Evolutionary conservation across 2,888 invertebrate genomes (phyloP).

Genomic region (Sinodicranocentrus sp.): DNA sequence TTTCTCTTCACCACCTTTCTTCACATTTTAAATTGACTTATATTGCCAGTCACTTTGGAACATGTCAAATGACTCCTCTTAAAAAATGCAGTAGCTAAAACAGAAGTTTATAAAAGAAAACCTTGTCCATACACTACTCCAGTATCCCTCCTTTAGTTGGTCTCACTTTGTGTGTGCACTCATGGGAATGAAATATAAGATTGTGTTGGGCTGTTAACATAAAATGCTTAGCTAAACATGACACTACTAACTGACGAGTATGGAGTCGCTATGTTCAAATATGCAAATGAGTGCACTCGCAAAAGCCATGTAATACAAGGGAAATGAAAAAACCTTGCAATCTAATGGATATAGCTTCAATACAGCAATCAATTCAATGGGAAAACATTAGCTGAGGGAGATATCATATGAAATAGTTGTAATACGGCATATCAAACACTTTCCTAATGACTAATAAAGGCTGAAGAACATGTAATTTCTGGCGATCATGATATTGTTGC

Average conservation of each 20-base stretch:
- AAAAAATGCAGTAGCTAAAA: no score
- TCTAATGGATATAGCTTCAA: neutral
- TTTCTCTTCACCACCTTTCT: constrained; percentile 22
- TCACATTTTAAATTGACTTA: no score
- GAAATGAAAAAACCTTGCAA: constrained; percentile 6
- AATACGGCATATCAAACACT: constrained; percentile 37
- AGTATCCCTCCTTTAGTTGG: no score
- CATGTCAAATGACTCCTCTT: no score
- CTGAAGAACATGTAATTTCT: constrained; percentile 29
- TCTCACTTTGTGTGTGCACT: no score
- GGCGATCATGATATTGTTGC: constrained; percentile 5
- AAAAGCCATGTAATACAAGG: neutral
- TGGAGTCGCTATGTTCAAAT: neutral
- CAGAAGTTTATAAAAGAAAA: no score
- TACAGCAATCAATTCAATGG: constrained; percentile 9
- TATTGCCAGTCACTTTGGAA: no score
- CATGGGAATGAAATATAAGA: no score
- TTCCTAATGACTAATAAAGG: constrained; percentile 29
- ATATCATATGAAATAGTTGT: constrained; percentile 15
- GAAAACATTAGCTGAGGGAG: neutral
- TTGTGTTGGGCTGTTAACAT: no score
- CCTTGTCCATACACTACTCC: no score
- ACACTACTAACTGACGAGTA: neutral
- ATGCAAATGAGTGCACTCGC: constrained; percentile 34
- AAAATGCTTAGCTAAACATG: neutral